Base-by-base conservation (phyloP, 2,888 invertebrate species). In the Tinea pellionella region DNA sequence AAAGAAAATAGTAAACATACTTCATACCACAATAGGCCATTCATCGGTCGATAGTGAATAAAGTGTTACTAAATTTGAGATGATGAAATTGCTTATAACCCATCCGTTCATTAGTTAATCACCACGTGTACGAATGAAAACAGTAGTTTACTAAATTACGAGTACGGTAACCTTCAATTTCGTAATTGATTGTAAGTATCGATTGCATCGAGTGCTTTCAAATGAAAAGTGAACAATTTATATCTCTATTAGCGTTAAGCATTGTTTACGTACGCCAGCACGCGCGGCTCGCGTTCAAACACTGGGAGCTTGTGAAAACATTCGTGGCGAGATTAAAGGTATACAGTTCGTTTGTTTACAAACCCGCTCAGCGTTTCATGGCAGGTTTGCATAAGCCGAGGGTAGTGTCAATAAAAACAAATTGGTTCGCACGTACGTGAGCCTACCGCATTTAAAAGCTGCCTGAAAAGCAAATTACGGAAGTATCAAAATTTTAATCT, bases 371-470 rank as follows among this genome's bases (percentile, higher is more conserved):
- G 81, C 81, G 77, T 80, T 84, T 82, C 80, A 9, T 37, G 77
- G 78, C 78, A 81, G 81, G 53, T 85, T 84, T 84, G 83, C 85
- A 85, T 84, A 84, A 84, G 79, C 79, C 74, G 78, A 76, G 85
- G 85, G 84, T 82, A 84, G 84, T 84, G 83, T 82, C 83, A 82
- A 86, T 86, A 86, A 86, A 85, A 86, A 86, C 80, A 86, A 84
- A 86, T 86, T 84, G 85, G 81, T 79, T 75, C 75, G 76, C 80
- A 77, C 51, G 53, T 80, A 78, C 79, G 81, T 74, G 73, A 37
- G 37, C 37, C 37, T n/a, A 37, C 37, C n/a, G 9, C 37, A 37
- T 2, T 37, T 37, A 9, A 37, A 37, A 37, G 3, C 6, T 37
- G 37, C 37, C 37, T n/a, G n/a, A n/a, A 12, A 37, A 9, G 2